Base-by-base conservation (phyloP, 2,888 invertebrate genomes). In the Ophion obscuratus region DNA sequence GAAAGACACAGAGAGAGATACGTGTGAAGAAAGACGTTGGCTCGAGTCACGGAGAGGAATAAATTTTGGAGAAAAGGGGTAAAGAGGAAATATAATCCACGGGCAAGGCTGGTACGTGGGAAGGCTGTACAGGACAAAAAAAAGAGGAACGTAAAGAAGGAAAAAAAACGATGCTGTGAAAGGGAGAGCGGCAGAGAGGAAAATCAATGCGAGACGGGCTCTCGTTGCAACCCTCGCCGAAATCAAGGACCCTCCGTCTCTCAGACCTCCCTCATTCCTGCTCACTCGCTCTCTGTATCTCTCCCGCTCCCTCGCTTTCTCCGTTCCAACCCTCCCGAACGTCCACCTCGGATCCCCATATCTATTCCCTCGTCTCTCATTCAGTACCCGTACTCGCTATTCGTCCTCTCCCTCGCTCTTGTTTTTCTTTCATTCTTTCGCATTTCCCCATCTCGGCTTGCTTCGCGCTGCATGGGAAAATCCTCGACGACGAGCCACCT, bases 161-260 rank as follows among this genome's bases (percentile, higher is more conserved):
- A 9, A 67, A 67, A 79, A 83, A 61, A 36, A 66, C 36, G 68
- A 76, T 67, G 2, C 27, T 10, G 24, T 17, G 53, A 47, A 53
- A 68, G 36, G 76, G 36, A 62, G 61, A 27, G 59, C 5, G 66
- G 78, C 76, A 86, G 81, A 84, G 87, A 85, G 90, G 90, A 93
- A 93, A 93, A 93, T 93, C 93, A 92, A 93, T 93, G 93, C 90
- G 89, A 74, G 81, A 44, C 73, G 87, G 83, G 87, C 86, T 84
- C 83, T 85, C 86, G 88, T 85, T 91, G 91, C 89, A 89, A 87
- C 87, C 87, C 87, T 73, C 81, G 70, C 83, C 79, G 82, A 91
- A 91, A 88, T 89, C 89, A 89, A 88, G 91, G 89, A 89, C 90
- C 70, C 83, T 81, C 84, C 85, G 83, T 64, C 44, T 53, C 62